Base-by-base conservation (phyloP, 2,888 invertebrate genomes). In the Trichopria drosophilae region DNA sequence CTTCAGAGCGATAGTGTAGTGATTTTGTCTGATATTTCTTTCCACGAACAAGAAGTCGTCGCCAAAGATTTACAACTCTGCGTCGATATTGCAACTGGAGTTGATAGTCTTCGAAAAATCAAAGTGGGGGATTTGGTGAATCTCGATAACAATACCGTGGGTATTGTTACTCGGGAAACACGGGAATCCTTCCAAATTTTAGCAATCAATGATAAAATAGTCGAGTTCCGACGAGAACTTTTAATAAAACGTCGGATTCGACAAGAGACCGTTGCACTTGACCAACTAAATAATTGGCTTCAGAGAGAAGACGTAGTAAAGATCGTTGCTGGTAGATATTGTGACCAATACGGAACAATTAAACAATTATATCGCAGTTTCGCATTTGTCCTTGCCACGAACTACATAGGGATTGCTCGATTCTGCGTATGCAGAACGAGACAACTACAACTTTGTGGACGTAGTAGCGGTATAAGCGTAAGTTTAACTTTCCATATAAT, bases 101-200 rank as follows among this genome's bases (percentile, higher is more conserved):
- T 84, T 2, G 84, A 84, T 63, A 78, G 80, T 6, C 68, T 81
- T 47, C 84, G 84, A 26, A 82, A 83, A 67, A 84, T 79, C 65
- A 81, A 82, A 69, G 82, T 80, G 75, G 82, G 82, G 29, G 83
- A 84, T 64, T 67, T 84, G 22, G 82, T 83, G 2, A 78, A 79
- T 64, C 63, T 80, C 24, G 79, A 80, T 62, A 69, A 78, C 2
- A 81, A 82, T 62, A 82, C 80, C 7, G 82, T 84, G 23, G 84
- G 83, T 29, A 80, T 80, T 1, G 83, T 84, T 55, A 80, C 84
- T 2, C 73, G 83, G 19, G 67, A 84, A 51, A 83, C 84, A 65
- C 79, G 80, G 55, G 83, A 84, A 63, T 76, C 76, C 57, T 81
- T 84, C 56, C 82, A 83, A 65, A 78, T 84, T 9, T 72, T 84